Percentiles rank a stretch among this genome's conserved stretches.
phyloP scores from a whole-genome alignment of 2,888 invertebrate genomes.

The Proisotoma minuta region DNA sequence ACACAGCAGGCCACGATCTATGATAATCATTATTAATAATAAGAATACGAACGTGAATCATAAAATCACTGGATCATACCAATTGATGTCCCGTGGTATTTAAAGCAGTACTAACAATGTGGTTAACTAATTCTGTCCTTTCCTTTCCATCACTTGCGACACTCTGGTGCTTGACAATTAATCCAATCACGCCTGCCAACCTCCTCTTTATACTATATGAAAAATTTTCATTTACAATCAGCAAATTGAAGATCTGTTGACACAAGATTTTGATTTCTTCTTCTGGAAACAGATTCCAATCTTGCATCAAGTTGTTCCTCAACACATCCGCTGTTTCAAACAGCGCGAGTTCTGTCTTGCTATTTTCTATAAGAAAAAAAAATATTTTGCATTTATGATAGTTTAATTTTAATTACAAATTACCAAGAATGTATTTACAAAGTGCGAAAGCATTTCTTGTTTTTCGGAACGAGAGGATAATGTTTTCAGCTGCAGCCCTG shows the following conservation, averaged over 20 bases:
- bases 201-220: constrained; percentile 43
- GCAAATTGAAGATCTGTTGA: constrained; percentile 37
- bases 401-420: not conserved
- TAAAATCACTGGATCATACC: constrained; percentile 12
- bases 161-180: constrained; percentile 46
- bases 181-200: constrained; percentile 39
- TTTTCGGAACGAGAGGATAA: constrained; percentile 76
- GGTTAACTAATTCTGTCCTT: constrained; percentile 36
- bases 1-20: constrained; percentile 58
- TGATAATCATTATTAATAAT: not conserved
- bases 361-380: constrained; percentile 56
- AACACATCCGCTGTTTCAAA: constrained; percentile 82
- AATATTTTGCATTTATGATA: constrained; percentile 7
- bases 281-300: constrained; percentile 61
- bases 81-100: constrained; percentile 27
- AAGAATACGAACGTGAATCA: not conserved
- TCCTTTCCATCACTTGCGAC: constrained; percentile 42
- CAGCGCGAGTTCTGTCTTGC: constrained; percentile 69
- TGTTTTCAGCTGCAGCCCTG: constrained; percentile 71
- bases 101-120: constrained; percentile 33
- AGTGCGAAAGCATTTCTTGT: constrained; percentile 74
- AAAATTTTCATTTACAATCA: constrained; percentile 31
- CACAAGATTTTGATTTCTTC: constrained; percentile 41
- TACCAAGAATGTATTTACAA: constrained; percentile 69
- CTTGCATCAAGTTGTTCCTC: constrained; percentile 73